phyloP scores from a whole-genome alignment of 2,797 vertebrate species.

The Clarias fuscus region DNA sequence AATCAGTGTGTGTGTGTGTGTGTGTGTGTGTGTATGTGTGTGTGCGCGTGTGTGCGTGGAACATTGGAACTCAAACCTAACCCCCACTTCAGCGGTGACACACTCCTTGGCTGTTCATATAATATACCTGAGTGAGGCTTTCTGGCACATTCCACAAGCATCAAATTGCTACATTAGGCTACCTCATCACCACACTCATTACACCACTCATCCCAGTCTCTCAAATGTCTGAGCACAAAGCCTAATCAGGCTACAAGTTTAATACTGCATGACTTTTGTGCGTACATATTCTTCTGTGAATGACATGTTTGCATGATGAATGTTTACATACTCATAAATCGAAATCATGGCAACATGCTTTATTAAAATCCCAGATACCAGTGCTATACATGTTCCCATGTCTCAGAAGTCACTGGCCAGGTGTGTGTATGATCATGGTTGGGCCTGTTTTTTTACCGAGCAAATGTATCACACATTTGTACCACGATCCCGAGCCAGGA shows the following conservation, averaged over 20 bases:
- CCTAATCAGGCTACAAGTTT: not conserved
- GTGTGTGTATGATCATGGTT: not conserved
- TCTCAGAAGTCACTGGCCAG: not conserved
- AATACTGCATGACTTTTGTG: not conserved
- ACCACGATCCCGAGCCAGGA: conserved; percentile 3
- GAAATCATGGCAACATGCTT: not conserved
- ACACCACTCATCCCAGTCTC: conserved; percentile 31
- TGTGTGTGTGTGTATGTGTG: conserved; percentile 1
- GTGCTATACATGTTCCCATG: conserved; percentile 4
- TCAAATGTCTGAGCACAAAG: not conserved
- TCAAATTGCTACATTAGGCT: conserved; percentile 52
- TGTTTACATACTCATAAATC: not conserved
- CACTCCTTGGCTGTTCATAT: conserved; percentile 38
- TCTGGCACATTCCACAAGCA: conserved; percentile 38
- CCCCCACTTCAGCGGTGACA: conserved; percentile 37
- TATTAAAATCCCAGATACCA: not conserved
- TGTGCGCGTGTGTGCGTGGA: conserved; percentile 10
- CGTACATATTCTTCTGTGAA: not conserved
- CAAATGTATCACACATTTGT: conserved; percentile 21
- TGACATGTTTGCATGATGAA: not conserved
- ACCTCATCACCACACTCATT: conserved; percentile 40
- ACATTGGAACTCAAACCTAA: conserved; percentile 47
- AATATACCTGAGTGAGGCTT: conserved; percentile 35
- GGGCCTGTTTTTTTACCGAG: not conserved
- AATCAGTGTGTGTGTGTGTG: not conserved